phyloP scores from a whole-genome alignment of 2,888 invertebrate species.

The Amphipoea lucens region DNA sequence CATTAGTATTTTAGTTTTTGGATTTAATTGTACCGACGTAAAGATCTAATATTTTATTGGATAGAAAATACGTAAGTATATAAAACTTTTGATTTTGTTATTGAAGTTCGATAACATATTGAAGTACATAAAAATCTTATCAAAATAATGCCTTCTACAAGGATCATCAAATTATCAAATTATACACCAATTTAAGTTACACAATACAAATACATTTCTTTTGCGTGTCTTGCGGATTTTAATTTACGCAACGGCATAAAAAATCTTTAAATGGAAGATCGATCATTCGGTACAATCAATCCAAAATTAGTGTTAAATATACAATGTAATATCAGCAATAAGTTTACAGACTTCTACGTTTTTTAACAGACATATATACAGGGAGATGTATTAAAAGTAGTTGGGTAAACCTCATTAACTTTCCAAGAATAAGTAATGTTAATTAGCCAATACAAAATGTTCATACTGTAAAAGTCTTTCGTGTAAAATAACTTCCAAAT shows the following conservation, averaged over 20 bases:
- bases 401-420: slow-evolving; percentile 1
- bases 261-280: background rate
- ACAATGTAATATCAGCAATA: slow-evolving; percentile 60
- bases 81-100: background rate
- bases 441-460: background rate
- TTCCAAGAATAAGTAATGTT: background rate
- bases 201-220: background rate
- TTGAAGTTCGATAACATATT: background rate
- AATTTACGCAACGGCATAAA: background rate
- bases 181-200: background rate
- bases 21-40: slow-evolving; percentile 46
- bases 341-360: slow-evolving; percentile 55
- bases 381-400: slow-evolving; percentile 35
- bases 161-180: background rate
- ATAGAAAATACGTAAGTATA: background rate
- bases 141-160: background rate
- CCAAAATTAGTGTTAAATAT: slow-evolving; percentile 44
- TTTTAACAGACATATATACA: slow-evolving; percentile 62
- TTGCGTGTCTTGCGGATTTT: background rate
- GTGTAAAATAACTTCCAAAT: background rate
- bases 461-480: background rate
- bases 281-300: slow-evolving; percentile 43
- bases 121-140: background rate
- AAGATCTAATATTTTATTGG: background rate
- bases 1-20: slow-evolving; percentile 43